Conservation (phyloP, 2,888 invertebrate genomes). For the Pachydiplax longipennis region DNA sequence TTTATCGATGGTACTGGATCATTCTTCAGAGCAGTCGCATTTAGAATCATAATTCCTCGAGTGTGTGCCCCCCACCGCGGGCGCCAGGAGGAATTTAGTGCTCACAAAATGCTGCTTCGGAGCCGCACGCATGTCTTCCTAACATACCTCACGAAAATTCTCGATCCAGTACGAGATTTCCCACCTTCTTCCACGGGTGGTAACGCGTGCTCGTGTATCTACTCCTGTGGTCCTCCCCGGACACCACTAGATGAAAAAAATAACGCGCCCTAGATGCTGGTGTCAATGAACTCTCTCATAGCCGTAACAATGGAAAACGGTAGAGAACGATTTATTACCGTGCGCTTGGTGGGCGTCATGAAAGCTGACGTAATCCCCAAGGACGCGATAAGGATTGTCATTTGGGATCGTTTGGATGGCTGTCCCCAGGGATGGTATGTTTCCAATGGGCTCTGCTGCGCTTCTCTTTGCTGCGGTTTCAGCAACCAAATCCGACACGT, state of each 20-base stretch:
- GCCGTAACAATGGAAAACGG: background rate
- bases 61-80: too few relatives aligned
- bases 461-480: background rate
- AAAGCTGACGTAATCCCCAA: background rate
- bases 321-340: background rate
- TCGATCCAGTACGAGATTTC: background rate
- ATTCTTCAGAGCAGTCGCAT: too few relatives aligned
- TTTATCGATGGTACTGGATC: too few relatives aligned
- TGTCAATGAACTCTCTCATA: background rate
- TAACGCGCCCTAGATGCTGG: background rate
- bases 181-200: background rate
- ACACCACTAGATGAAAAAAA: background rate
- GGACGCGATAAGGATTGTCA: background rate
- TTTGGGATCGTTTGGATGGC: background rate
- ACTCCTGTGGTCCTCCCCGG: background rate
- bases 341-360: background rate
- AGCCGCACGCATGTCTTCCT: too few relatives aligned
- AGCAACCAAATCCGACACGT: background rate
- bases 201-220: background rate
- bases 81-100: too few relatives aligned
- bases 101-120: too few relatives aligned
- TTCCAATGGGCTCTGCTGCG: background rate
- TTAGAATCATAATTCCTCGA: too few relatives aligned
- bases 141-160: too few relatives aligned
- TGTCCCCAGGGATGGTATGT: background rate